A percentile compares a stretch with the other conserved stretches of the same genome.
phyloP scores from a whole-genome alignment of 92 coral and sea anemone species.

The Zoanthus gigantus region DNA sequence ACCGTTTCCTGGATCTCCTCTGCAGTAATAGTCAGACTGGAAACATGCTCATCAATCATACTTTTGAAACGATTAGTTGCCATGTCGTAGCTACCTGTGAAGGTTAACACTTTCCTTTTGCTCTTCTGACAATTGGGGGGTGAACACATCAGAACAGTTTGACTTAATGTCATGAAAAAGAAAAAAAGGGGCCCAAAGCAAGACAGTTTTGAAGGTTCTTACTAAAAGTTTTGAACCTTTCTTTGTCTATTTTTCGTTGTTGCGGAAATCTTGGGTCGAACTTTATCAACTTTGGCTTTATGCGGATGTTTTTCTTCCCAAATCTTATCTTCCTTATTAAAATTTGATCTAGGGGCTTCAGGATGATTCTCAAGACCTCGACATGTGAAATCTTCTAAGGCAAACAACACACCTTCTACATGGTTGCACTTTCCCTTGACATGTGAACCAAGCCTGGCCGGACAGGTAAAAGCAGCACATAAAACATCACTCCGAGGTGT shows the following conservation, averaged over 20 bases:
- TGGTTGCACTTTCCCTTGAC: conserved; percentile 61
- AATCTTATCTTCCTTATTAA: conserved; percentile 54
- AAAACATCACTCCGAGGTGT: not conserved
- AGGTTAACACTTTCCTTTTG: too few species aligned
- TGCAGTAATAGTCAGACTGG: too few species aligned
- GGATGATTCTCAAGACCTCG: conserved; percentile 54
- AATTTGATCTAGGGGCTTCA: conserved; percentile 37
- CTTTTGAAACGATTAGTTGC: too few species aligned
- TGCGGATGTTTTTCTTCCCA: conserved; percentile 58
- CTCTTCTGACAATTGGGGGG: too few species aligned
- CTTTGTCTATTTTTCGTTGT: conserved; percentile 37
- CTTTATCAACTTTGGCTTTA: conserved; percentile 47
- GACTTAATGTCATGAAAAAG: too few species aligned
- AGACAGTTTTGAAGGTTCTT: too few species aligned
- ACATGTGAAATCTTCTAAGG: conserved; percentile 47
- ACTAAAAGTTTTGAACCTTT: not conserved
- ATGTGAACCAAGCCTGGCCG: conserved; percentile 42
- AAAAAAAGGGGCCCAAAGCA: too few species aligned
- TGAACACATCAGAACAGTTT: too few species aligned
- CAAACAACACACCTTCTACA: conserved; percentile 45
- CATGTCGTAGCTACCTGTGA: too few species aligned
- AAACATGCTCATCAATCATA: too few species aligned
- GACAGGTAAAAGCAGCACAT: conserved; percentile 66
- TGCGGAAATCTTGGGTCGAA: conserved; percentile 53
- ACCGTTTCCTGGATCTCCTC: too few species aligned